phyloP scores from a whole-genome alignment of 2,113 vertebrate species.

The Leptobrachium ailaonicum region DNA sequence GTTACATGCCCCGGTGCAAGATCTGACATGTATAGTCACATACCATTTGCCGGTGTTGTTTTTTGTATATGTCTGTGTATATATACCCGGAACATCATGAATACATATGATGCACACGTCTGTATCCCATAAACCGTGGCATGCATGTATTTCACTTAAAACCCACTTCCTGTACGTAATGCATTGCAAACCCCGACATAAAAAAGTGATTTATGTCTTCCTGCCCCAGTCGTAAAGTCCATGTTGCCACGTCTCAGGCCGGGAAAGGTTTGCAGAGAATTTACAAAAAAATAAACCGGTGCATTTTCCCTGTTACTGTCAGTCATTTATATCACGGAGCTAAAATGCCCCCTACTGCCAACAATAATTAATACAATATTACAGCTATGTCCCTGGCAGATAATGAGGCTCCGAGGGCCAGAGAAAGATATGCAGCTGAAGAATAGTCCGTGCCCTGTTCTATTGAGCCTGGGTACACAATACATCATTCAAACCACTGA shows the following conservation, averaged over 20 bases:
- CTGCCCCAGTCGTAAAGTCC: background rate
- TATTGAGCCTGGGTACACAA: background rate
- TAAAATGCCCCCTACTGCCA: slow-evolving; percentile 42
- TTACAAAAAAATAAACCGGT: background rate
- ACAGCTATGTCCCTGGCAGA: slow-evolving; percentile 30
- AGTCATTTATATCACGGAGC: slow-evolving; percentile 17
- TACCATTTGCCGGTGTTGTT: too few species aligned
- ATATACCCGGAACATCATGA: too few species aligned
- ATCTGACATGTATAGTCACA: too few species aligned
- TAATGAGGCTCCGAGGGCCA: slow-evolving; percentile 20
- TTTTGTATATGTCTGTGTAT: too few species aligned
- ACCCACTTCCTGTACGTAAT: too few species aligned
- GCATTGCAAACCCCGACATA: too few species aligned
- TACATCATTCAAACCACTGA: slow-evolving; percentile 30
- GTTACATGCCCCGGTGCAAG: too few species aligned
- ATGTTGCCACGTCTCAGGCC: background rate
- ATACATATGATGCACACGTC: too few species aligned
- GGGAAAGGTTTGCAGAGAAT: background rate
- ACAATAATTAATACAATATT: slow-evolving; percentile 35
- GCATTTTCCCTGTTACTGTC: background rate
- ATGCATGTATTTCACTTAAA: too few species aligned
- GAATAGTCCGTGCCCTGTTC: slow-evolving; percentile 25
- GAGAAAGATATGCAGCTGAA: slow-evolving; percentile 13
- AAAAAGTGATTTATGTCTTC: too few species aligned
- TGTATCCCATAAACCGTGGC: too few species aligned